A percentile compares a stretch with the other conserved stretches of the same genome.
Evolutionary conservation across 2,888 invertebrate species (phyloP).

Genomic region (Pterostichus madidus): DNA sequence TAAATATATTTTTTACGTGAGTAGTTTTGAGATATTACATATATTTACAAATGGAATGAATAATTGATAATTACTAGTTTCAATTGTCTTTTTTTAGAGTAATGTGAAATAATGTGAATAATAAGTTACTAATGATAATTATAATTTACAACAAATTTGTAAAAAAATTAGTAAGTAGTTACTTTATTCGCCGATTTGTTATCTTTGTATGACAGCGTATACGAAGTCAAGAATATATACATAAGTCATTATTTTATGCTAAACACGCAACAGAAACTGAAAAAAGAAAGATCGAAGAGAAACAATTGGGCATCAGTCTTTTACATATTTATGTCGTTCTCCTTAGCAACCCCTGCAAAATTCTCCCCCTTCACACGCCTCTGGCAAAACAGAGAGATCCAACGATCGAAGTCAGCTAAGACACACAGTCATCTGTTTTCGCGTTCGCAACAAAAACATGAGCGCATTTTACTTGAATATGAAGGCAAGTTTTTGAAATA

Average conservation of each 20-base stretch:
- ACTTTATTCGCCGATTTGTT: too few relatives aligned
- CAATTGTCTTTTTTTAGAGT: too few relatives aligned
- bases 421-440: conserved; percentile 33
- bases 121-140: too few relatives aligned
- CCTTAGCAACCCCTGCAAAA: background rate
- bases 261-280: conserved; percentile 28
- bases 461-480: conserved; percentile 29
- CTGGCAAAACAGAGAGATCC: background rate
- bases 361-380: background rate
- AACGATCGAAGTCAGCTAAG: background rate
- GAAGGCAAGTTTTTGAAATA: conserved; percentile 39
- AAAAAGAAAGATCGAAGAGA: conserved; percentile 8
- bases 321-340: conserved; percentile 33
- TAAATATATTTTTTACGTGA: too few relatives aligned
- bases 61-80: too few relatives aligned
- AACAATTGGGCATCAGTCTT: conserved; percentile 16
- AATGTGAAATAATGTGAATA: too few relatives aligned
- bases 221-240: conserved; percentile 12
- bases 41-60: too few relatives aligned
- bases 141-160: too few relatives aligned
- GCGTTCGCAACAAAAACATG: conserved; percentile 18
- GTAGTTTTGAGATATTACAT: too few relatives aligned
- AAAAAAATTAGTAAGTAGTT: too few relatives aligned
- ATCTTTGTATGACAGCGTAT: background rate
- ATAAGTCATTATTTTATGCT: conserved; percentile 37